Evolutionary conservation across 2,888 invertebrate genomes (phyloP).

Genomic region (Tuberolachnus salignus): DNA sequence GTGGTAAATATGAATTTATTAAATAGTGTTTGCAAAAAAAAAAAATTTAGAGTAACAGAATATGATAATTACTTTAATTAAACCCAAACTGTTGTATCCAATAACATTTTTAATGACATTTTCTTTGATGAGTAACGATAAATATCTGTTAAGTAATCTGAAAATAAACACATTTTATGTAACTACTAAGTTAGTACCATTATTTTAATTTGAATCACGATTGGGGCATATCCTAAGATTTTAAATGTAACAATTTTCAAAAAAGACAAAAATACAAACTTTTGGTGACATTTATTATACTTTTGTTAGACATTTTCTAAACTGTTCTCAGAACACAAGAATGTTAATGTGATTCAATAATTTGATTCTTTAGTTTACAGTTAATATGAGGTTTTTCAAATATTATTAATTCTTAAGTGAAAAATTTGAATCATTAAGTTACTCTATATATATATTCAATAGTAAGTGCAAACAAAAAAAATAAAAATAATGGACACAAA

Average conservation of each 20-base stretch:
- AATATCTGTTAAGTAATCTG: slow-evolving; percentile 57
- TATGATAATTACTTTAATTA: slow-evolving; percentile 35
- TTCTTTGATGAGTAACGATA: slow-evolving; percentile 49
- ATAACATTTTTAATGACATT: slow-evolving; percentile 23
- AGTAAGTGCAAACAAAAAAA: neutral
- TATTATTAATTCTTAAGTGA: neutral
- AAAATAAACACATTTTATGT: slow-evolving; percentile 15
- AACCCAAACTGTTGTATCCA: slow-evolving; percentile 40
- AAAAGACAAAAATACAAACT: too few relatives aligned
- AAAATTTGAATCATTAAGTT: neutral
- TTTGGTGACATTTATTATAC: too few relatives aligned
- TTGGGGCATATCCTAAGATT: too few relatives aligned
- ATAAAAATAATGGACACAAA: too few relatives aligned
- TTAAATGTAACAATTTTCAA: too few relatives aligned
- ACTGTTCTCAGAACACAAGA: too few relatives aligned
- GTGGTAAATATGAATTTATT: slow-evolving; percentile 23
- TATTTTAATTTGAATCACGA: too few relatives aligned
- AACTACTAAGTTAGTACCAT: too few relatives aligned
- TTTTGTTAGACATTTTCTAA: too few relatives aligned
- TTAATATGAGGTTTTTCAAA: neutral
- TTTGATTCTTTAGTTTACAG: too few relatives aligned
- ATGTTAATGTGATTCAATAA: too few relatives aligned
- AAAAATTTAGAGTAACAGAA: neutral
- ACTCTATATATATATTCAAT: neutral
- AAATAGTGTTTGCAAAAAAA: slow-evolving; percentile 1